Evolutionary conservation across 1,140 invertebrate genomes (phyloP).

Genomic region (Babylonia areolata): DNA sequence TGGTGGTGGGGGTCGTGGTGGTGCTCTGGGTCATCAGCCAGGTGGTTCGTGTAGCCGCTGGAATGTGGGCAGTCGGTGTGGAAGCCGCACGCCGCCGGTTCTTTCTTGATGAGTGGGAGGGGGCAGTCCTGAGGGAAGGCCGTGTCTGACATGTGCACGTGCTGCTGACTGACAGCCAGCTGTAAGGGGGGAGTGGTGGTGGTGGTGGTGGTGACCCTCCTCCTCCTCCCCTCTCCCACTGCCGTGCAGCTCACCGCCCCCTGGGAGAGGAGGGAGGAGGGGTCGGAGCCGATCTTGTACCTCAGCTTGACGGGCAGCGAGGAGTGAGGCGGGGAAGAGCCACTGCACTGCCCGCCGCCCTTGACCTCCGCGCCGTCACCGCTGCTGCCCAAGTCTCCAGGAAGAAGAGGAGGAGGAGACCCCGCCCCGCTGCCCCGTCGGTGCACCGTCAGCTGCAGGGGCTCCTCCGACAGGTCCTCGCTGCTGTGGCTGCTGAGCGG

Average conservation of each 20-base stretch:
- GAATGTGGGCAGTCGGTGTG: background rate
- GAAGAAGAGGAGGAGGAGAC: too few species aligned
- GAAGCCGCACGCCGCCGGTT: too few species aligned
- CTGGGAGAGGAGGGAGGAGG: background rate
- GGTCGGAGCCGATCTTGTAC: constrained; percentile 53
- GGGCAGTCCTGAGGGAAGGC: constrained; percentile 18
- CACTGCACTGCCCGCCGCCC: too few species aligned
- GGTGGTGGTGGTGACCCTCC: too few species aligned
- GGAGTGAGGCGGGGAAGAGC: constrained; percentile 43
- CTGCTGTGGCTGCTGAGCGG: constrained; percentile 41
- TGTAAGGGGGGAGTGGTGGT: too few species aligned
- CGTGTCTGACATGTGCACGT: too few species aligned
- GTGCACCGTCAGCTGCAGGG: constrained; percentile 48
- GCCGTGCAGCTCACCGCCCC: background rate
- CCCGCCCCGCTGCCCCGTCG: constrained; percentile 39
- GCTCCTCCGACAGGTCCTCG: constrained; percentile 45
- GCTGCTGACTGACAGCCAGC: too few species aligned
- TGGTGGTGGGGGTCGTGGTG: background rate
- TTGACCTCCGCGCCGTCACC: background rate
- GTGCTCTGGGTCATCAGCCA: background rate
- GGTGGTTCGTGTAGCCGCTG: background rate
- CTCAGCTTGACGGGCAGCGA: constrained; percentile 66
- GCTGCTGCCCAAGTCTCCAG: background rate
- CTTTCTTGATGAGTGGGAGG: constrained; percentile 54
- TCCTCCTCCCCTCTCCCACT: too few species aligned